Evolutionary conservation across 2,888 invertebrate species (phyloP), one percentile per base, ranked within the genome.

Genomic region (Cloeon dipterum): DNA sequence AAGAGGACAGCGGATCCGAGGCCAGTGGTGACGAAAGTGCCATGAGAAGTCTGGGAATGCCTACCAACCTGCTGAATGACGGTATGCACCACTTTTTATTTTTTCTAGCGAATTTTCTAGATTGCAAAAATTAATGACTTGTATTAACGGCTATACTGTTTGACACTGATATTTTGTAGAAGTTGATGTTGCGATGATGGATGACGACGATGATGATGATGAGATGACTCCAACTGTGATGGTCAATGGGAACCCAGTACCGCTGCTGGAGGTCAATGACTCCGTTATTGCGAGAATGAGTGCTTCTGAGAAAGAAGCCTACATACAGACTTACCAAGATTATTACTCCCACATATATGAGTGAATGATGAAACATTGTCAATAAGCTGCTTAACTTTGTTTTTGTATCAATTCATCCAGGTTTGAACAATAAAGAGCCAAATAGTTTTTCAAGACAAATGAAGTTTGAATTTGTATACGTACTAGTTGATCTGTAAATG

Each of bases 311-410:
- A 91, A 89, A 58, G 88, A 89, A 52, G 75, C 78, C 26, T 94
- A 93, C 56, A 91, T 93, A 47, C 79, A 85, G 58, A 70, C 83
- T 32, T 89, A 88, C 54, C 89, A 91, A 54, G 89, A 93, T 55
- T 78, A 82, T 57, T 89, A 85, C 60, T 78, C 85, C 45, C 78
- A 85, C 55, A 78, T 85, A 65, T 79, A 75, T 50, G 81, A 78
- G 59, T 86, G 33, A 40, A n/a, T n/a, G n/a, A n/a, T n/a, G n/a
- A n/a, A n/a, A n/a, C n/a, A n/a, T n/a, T n/a, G n/a, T n/a, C n/a
- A n/a, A n/a, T n/a, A n/a, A n/a, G n/a, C n/a, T n/a, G n/a, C n/a
- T n/a, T n/a, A n/a, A n/a, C n/a, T n/a, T n/a, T n/a, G n/a, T n/a
- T n/a, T n/a, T n/a, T n/a, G n/a, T n/a, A n/a, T n/a, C n/a, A n/a